Evolutionary conservation across 1,140 invertebrate genomes (phyloP).

Genomic region (Aphidius ervi): DNA sequence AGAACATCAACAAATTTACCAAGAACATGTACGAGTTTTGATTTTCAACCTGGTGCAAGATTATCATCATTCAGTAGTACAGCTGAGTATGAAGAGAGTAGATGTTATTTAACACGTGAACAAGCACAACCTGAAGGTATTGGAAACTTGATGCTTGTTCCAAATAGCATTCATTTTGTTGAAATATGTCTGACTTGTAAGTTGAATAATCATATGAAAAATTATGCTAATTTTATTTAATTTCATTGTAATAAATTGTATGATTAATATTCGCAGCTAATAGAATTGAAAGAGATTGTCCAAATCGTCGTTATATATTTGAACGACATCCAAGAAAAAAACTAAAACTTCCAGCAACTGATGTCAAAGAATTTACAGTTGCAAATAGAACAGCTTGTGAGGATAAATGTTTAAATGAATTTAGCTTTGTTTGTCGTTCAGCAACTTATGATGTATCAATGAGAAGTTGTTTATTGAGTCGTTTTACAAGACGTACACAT

Average conservation of each 20-base stretch:
- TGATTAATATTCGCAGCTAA: conserved; percentile 62
- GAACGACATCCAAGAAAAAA: conserved; percentile 81
- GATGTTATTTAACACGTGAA: conserved; percentile 82
- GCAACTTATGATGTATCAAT: conserved; percentile 74
- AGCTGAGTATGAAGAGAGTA: conserved; percentile 84
- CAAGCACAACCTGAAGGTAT: conserved; percentile 81
- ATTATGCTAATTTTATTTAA: no score
- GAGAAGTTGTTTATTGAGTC: conserved; percentile 73
- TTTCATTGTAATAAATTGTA: no score
- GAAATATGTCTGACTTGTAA: conserved; percentile 86
- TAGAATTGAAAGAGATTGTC: conserved; percentile 79
- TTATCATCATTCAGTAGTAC: conserved; percentile 76
- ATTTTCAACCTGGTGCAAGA: conserved; percentile 82
- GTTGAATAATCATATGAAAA: conserved; percentile 36
- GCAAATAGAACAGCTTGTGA: conserved; percentile 84
- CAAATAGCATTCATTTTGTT: conserved; percentile 82
- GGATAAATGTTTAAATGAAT: conserved; percentile 83
- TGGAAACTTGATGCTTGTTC: conserved; percentile 77
- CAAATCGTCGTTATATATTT: conserved; percentile 80
- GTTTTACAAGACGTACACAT: conserved; percentile 78
- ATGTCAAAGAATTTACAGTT: conserved; percentile 74
- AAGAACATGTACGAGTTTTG: conserved; percentile 78
- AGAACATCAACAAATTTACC: conserved; percentile 76
- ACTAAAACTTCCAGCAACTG: conserved; percentile 69
- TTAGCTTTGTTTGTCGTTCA: conserved; percentile 81